A percentile compares a stretch with the other conserved stretches of the same genome.
These are phyloP conservation scores for Dryocosmus kuriphilus DNA, from an alignment of 2,888 invertebrate species.

Conservation along the genomic window DNA sequence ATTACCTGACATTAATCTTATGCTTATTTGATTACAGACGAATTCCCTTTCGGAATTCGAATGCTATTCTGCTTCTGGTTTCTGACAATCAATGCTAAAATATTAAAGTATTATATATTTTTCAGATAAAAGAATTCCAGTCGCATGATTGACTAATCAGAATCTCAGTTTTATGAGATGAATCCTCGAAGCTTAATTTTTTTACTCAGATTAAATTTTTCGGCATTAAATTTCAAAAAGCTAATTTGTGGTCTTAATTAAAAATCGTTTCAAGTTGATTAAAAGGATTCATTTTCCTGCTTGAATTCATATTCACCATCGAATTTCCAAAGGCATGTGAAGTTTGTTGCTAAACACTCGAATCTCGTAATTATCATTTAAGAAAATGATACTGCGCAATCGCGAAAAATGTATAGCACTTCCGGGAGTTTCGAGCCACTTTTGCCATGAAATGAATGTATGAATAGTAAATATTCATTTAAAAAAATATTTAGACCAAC, in stretches of 20 bases:
- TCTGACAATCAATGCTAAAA: neutral
- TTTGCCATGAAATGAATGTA: too few species aligned
- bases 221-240: too few species aligned
- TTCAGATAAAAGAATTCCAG: neutral
- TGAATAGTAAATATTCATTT: too few species aligned
- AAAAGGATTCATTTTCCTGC: too few species aligned
- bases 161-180: neutral
- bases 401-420: too few species aligned
- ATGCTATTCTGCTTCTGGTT: neutral
- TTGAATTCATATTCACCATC: neutral
- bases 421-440: too few species aligned
- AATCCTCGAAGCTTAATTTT: too few species aligned
- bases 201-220: too few species aligned
- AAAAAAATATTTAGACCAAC: too few species aligned
- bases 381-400: too few species aligned
- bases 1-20: slow-evolving; percentile 12
- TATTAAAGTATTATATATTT: neutral
- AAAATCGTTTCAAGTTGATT: too few species aligned
- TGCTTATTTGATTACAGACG: slow-evolving; percentile 1
- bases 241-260: too few species aligned
- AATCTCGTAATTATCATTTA: neutral
- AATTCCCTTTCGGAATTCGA: slow-evolving; percentile 1
- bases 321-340: neutral
- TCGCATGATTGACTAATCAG: neutral
- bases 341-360: neutral